Evolutionary conservation across 2,113 vertebrate genomes (phyloP).

Genomic region (Rhabdornis inornatus): DNA sequence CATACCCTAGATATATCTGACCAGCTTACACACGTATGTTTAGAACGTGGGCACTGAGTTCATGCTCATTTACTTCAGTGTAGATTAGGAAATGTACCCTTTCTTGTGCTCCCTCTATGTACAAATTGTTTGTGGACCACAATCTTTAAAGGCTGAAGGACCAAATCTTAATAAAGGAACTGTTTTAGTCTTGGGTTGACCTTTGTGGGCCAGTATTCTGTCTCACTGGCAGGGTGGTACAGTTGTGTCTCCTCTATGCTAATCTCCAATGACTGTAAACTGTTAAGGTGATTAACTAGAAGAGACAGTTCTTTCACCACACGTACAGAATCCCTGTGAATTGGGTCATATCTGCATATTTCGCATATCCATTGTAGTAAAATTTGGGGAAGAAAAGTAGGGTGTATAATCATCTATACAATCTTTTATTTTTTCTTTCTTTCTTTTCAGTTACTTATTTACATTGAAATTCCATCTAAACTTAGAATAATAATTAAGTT

Average conservation of each 20-base stretch:
- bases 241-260: neutral
- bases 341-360: neutral
- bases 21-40: neutral
- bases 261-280: slow-evolving; percentile 36
- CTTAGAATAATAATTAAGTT: neutral
- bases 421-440: neutral
- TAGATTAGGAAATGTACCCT: neutral
- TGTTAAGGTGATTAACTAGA: slow-evolving; percentile 36
- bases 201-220: neutral
- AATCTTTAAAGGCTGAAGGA: neutral
- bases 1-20: neutral
- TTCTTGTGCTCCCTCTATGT: neutral
- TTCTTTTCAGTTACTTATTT: neutral
- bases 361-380: neutral
- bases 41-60: neutral
- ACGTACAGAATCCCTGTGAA: neutral
- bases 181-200: neutral
- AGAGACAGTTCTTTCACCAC: slow-evolving; percentile 22
- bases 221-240: neutral
- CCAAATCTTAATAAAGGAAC: neutral
- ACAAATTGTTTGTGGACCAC: neutral
- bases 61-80: neutral
- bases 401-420: neutral
- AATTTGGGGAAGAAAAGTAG: neutral
- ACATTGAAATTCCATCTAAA: neutral